phyloP scores from a whole-genome alignment of 2,113 vertebrate species.

The Etia nguti region DNA sequence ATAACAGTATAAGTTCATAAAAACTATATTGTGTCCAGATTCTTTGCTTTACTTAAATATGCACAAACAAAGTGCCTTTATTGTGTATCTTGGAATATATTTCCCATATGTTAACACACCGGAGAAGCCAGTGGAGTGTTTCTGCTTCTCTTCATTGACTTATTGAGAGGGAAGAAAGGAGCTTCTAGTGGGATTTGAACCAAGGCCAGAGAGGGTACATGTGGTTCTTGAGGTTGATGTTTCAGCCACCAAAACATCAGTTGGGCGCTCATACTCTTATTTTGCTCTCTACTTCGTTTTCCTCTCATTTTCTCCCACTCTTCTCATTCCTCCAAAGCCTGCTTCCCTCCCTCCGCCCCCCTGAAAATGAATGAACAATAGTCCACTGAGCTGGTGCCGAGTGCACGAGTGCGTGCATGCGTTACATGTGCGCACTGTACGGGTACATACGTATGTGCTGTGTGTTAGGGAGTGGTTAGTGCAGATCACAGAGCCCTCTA shows the following conservation, averaged over 20 bases:
- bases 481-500: conserved; percentile 30
- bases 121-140: not conserved
- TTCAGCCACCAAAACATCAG: conserved; percentile 42
- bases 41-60: not conserved
- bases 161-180: conserved; percentile 5
- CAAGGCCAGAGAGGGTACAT: conserved; percentile 13
- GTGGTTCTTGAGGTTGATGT: conserved; percentile 45
- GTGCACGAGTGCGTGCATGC: not conserved
- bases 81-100: not conserved
- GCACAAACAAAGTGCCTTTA: not conserved
- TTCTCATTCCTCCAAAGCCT: conserved; percentile 3
- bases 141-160: not conserved
- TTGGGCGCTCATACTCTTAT: conserved; percentile 13
- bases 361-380: conserved; percentile 60
- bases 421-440: not conserved
- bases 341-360: conserved; percentile 6
- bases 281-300: conserved; percentile 37
- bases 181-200: conserved; percentile 11
- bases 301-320: conserved; percentile 26
- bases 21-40: not conserved
- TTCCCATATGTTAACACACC: not conserved
- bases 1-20: not conserved
- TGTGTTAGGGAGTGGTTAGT: conserved; percentile 14
- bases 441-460: not conserved
- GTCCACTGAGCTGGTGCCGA: conserved; percentile 23